Conservation (phyloP, 2,888 invertebrate genomes). For the Ceriagrion tenellum region DNA sequence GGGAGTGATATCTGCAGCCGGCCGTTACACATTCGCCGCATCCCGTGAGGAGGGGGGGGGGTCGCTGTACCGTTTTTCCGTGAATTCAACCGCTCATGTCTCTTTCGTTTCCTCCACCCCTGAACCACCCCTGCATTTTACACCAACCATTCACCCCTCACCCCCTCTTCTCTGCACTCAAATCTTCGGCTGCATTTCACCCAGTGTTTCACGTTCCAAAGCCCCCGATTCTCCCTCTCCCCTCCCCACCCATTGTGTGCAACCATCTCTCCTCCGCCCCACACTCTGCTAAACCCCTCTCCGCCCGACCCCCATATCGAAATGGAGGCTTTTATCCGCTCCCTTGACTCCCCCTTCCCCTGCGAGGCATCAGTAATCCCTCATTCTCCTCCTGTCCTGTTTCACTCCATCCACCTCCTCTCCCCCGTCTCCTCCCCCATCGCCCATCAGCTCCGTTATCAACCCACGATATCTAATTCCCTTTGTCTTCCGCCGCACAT, state of each 20-base stretch:
- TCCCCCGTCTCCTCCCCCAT: background rate
- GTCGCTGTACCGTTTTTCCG: constrained; percentile 1
- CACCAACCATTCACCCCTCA: background rate
- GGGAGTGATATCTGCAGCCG: constrained; percentile 6
- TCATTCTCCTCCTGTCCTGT: background rate
- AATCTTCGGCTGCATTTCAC: constrained; percentile 21
- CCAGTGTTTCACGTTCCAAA: constrained; percentile 40
- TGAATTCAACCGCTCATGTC: constrained; percentile 24
- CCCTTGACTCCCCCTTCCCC: background rate
- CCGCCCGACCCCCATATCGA: background rate
- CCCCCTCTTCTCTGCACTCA: background rate
- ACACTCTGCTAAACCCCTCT: too few species aligned
- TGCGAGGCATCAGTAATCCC: background rate
- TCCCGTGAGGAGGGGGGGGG: background rate
- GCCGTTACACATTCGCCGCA: background rate
- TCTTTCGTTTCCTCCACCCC: background rate
- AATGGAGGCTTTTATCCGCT: constrained; percentile 7
- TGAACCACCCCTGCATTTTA: background rate
- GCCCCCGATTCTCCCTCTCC: background rate
- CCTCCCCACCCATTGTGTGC: background rate
- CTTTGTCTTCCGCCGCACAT: background rate
- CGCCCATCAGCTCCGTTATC: background rate
- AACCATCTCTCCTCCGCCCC: background rate
- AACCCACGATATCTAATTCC: constrained; percentile 30
- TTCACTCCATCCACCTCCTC: background rate